These are phyloP conservation scores for Dendrolimus houi DNA, from an alignment of 2,888 invertebrate species.

Conservation along the genomic window DNA sequence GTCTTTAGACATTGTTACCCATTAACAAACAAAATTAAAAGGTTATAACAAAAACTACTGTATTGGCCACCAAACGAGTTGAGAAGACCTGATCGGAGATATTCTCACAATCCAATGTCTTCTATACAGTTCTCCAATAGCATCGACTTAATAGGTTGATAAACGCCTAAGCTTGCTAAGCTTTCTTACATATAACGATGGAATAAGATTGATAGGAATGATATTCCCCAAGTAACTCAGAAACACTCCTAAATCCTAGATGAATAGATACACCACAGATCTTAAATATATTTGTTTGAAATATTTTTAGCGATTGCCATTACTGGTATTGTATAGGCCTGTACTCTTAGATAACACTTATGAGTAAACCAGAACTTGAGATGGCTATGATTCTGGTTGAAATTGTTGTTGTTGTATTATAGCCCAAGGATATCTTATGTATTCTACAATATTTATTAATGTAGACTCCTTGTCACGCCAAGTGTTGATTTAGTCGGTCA, in stretches of 20 bases:
- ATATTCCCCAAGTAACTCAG: too few species aligned
- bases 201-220: too few species aligned
- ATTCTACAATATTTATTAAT: not conserved
- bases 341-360: too few species aligned
- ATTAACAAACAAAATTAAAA: slow-evolving; percentile 27
- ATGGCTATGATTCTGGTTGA: not conserved
- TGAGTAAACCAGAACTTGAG: too few species aligned
- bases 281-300: too few species aligned
- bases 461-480: not conserved
- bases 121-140: slow-evolving; percentile 31
- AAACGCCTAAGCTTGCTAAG: too few species aligned
- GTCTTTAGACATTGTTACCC: too few species aligned
- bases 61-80: slow-evolving; percentile 51
- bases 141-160: slow-evolving; percentile 13
- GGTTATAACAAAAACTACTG: slow-evolving; percentile 47
- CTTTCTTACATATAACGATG: too few species aligned
- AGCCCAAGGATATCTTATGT: not conserved
- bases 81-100: slow-evolving; percentile 52
- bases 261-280: too few species aligned
- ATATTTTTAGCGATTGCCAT: too few species aligned
- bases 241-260: too few species aligned
- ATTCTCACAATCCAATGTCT: slow-evolving; percentile 56
- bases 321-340: too few species aligned
- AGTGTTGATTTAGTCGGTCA: slow-evolving; percentile 4
- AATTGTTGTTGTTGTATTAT: not conserved